These are phyloP conservation scores for Micrasema minimum DNA, from an alignment of 1,140 invertebrate genomes.

Conservation along the genomic window DNA sequence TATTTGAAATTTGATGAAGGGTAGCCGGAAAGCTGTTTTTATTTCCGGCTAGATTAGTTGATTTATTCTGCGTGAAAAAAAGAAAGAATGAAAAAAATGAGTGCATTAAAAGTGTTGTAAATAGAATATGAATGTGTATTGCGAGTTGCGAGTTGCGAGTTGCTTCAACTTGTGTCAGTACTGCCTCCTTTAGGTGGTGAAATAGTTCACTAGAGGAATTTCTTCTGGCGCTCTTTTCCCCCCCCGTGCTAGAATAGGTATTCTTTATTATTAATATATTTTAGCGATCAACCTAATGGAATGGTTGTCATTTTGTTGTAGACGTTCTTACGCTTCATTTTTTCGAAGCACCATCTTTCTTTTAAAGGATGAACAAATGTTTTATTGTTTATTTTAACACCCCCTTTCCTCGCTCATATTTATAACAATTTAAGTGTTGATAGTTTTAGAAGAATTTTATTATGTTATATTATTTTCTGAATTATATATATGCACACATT, in stretches of 20 bases:
- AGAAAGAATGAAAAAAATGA: slow-evolving; percentile 30
- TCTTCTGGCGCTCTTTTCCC: slow-evolving; percentile 36
- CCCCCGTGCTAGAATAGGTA: slow-evolving; percentile 19
- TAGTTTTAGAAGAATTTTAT: slow-evolving; percentile 34
- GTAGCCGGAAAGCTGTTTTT: slow-evolving; percentile 25
- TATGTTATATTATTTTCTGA: slow-evolving; percentile 7
- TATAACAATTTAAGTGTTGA: slow-evolving; percentile 32
- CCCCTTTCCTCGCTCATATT: slow-evolving; percentile 8
- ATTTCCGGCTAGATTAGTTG: slow-evolving; percentile 26
- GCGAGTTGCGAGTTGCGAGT: slow-evolving; percentile 10
- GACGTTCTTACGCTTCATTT: slow-evolving; percentile 17
- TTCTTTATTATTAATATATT: slow-evolving; percentile 21
- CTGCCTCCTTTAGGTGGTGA: slow-evolving; percentile 40
- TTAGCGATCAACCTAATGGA: slow-evolving; percentile 7
- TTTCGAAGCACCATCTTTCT: slow-evolving; percentile 19
- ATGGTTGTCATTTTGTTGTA: slow-evolving; percentile 10
- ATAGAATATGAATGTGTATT: slow-evolving; percentile 25
- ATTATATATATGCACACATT: slow-evolving; percentile 3
- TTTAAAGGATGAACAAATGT: slow-evolving; percentile 26
- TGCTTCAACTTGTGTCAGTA: slow-evolving; percentile 27
- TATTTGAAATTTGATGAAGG: slow-evolving; percentile 44
- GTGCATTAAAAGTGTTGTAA: slow-evolving; percentile 36
- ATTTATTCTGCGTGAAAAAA: slow-evolving; percentile 42
- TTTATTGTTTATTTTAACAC: slow-evolving; percentile 17
- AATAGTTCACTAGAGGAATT: slow-evolving; percentile 41